Evolutionary conservation across 1,140 invertebrate genomes (phyloP).

Genomic region (Laupala kohalensis): DNA sequence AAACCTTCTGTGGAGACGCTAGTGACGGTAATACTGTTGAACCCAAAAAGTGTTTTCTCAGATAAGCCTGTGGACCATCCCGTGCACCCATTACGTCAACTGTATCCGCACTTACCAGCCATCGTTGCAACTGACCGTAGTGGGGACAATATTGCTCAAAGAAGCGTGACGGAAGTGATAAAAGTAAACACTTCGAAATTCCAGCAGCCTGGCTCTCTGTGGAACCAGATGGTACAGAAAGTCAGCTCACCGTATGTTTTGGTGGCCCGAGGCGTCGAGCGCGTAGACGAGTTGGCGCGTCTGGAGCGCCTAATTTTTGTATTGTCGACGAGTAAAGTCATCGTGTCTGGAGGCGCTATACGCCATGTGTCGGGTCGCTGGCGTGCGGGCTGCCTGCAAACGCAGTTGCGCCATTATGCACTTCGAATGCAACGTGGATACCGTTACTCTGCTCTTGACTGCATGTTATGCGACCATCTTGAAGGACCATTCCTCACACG

Average conservation of each 20-base stretch:
- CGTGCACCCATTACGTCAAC: too few species aligned
- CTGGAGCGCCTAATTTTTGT: slow-evolving; percentile 23
- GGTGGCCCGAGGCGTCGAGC: slow-evolving; percentile 18
- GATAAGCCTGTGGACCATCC: too few species aligned
- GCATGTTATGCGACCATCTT: slow-evolving; percentile 25
- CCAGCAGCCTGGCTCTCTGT: slow-evolving; percentile 12
- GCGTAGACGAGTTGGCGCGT: slow-evolving; percentile 19
- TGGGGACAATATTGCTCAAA: too few species aligned
- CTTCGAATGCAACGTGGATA: slow-evolving; percentile 23
- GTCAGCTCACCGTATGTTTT: slow-evolving; percentile 23
- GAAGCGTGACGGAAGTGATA: too few species aligned
- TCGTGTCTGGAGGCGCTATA: slow-evolving; percentile 20
- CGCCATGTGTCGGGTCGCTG: slow-evolving; percentile 23
- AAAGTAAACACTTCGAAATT: neutral
- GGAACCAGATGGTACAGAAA: slow-evolving; percentile 17
- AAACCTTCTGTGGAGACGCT: too few species aligned
- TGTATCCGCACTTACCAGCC: too few species aligned
- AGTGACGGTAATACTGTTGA: too few species aligned
- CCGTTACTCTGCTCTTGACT: slow-evolving; percentile 21
- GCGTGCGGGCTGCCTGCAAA: slow-evolving; percentile 24
- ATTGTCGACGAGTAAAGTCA: slow-evolving; percentile 16
- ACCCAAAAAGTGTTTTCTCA: too few species aligned
- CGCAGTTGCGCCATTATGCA: slow-evolving; percentile 20
- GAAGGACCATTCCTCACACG: slow-evolving; percentile 22
- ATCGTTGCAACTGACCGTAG: too few species aligned